Evolutionary conservation across 2,797 vertebrate species (phyloP).

Genomic region (Microchirus variegatus): DNA sequence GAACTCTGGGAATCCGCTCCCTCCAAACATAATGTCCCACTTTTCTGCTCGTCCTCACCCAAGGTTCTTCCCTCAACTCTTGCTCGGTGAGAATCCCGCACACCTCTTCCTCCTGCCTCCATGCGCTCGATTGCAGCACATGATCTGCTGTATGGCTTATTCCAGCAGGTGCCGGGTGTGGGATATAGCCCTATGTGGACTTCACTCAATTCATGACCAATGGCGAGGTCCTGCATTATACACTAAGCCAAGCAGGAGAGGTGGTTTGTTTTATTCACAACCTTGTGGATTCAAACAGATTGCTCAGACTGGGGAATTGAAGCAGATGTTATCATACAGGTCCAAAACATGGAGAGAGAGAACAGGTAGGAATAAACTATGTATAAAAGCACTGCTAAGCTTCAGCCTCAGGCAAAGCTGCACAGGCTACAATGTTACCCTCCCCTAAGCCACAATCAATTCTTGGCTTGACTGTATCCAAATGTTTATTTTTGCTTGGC

Average conservation of each 20-base stretch:
- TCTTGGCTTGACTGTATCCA: constrained; percentile 76
- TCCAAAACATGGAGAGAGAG: constrained; percentile 78
- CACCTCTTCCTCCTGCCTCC: constrained; percentile 49
- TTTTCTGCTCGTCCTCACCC: constrained; percentile 54
- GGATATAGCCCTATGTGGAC: constrained; percentile 75
- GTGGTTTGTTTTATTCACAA: constrained; percentile 84
- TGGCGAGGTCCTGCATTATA: constrained; percentile 83
- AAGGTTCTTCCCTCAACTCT: constrained; percentile 27
- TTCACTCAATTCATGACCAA: constrained; percentile 83
- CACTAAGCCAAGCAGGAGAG: constrained; percentile 78
- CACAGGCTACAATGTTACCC: constrained; percentile 74
- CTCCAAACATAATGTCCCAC: constrained; percentile 83
- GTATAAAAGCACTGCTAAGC: constrained; percentile 82
- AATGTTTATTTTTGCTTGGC: constrained; percentile 79
- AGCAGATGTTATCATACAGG: constrained; percentile 77
- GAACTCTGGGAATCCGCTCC: constrained; percentile 24
- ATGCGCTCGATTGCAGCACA: constrained; percentile 57
- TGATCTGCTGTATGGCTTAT: constrained; percentile 65
- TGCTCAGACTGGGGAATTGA: constrained; percentile 78
- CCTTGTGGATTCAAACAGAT: constrained; percentile 80
- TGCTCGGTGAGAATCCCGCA: constrained; percentile 29
- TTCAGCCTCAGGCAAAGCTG: constrained; percentile 77
- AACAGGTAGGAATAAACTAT: constrained; percentile 82
- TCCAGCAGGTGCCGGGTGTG: constrained; percentile 75
- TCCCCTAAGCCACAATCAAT: constrained; percentile 81